phyloP scores from a whole-genome alignment of 2,113 vertebrate species.

The Isichthys henryi region DNA sequence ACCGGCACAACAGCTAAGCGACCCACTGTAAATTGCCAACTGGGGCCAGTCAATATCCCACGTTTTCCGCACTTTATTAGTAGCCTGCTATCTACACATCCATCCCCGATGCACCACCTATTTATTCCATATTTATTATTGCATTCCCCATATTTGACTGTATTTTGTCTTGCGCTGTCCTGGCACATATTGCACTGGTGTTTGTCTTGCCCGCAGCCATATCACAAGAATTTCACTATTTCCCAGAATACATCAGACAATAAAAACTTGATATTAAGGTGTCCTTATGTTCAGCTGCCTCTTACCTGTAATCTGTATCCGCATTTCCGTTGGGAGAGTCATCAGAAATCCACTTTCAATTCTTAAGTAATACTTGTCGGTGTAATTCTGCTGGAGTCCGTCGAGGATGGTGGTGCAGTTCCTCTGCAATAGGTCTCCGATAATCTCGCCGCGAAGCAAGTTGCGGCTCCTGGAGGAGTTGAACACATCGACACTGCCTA shows the following conservation, averaged over 20 bases:
- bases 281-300: neutral
- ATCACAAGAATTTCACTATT: neutral
- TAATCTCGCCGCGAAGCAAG: neutral
- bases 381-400: neutral
- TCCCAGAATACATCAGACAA: neutral
- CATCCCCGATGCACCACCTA: neutral
- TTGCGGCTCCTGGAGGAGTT: neutral
- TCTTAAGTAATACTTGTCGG: conserved; percentile 24
- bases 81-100: neutral
- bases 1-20: too few species aligned
- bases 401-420: conserved; percentile 32
- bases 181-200: neutral
- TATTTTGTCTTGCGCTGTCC: neutral
- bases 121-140: neutral
- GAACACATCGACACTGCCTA: neutral
- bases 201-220: neutral
- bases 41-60: too few species aligned
- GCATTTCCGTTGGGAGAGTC: neutral
- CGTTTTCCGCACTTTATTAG: too few species aligned
- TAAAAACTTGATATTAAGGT: neutral
- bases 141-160: neutral
- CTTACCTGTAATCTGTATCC: conserved; percentile 22
- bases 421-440: conserved; percentile 21
- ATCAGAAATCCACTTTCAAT: neutral
- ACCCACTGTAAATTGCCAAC: too few species aligned